A percentile compares a stretch with the other conserved stretches of the same genome.
Conservation (phyloP, 2,113 vertebrate genomes). For the Nansenia antarctica region DNA sequence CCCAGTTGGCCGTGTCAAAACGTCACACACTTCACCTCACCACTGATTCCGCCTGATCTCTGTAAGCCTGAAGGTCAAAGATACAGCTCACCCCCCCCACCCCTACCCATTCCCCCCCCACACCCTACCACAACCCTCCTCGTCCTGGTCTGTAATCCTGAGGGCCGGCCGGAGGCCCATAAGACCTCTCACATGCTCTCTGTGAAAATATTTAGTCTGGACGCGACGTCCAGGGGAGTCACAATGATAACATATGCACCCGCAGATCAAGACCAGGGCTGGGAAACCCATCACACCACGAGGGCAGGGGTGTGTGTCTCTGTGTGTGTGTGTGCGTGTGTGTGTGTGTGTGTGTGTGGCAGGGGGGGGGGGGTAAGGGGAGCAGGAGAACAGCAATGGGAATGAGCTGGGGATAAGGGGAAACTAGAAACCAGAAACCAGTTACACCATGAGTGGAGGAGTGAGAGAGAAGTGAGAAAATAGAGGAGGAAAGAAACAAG, state of each 20-base stretch:
- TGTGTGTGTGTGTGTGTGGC: too few relatives aligned
- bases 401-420: too few relatives aligned
- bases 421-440: too few relatives aligned
- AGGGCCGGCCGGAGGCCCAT: conserved; percentile 12
- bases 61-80: conserved; percentile 11
- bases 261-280: conserved; percentile 26
- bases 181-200: conserved; percentile 52
- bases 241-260: conserved; percentile 43
- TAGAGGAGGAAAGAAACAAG: too few relatives aligned
- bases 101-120: neutral
- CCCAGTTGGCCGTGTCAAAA: neutral
- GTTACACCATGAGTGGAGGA: conserved; percentile 5
- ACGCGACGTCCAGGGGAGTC: conserved; percentile 37
- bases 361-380: too few relatives aligned
- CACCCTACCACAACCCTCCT: conserved; percentile 17
- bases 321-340: too few relatives aligned
- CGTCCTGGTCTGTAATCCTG: conserved; percentile 13
- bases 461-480: too few relatives aligned
- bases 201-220: conserved; percentile 58
- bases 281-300: conserved; percentile 26
- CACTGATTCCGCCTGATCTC: too few relatives aligned
- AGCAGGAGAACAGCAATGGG: too few relatives aligned
- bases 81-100: neutral
- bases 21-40: too few relatives aligned
- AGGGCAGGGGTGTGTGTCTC: too few relatives aligned